Percentiles rank a stretch among this genome's conserved stretches.
Conservation (phyloP, 37 sponge, comb jelly and placozoan genomes). For the Lycopodina hypogea region DNA sequence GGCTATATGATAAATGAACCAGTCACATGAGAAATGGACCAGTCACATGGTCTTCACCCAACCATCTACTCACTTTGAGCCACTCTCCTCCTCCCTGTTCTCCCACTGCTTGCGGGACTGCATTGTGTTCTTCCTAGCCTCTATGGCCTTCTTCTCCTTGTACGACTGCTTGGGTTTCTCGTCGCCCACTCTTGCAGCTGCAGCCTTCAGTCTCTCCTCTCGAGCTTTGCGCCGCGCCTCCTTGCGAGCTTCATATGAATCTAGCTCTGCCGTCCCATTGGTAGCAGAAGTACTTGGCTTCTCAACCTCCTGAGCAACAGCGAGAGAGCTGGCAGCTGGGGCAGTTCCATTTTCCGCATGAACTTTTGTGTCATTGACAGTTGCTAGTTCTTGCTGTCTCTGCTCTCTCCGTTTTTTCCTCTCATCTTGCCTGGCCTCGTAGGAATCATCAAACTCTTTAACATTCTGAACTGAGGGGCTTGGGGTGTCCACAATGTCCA, state of each 20-base stretch:
- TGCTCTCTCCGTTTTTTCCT: conserved; percentile 43
- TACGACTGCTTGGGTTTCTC: conserved; percentile 41
- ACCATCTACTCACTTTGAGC: conserved; percentile 43
- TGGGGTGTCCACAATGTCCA: conserved; percentile 6
- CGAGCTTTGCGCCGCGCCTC: conserved; percentile 71
- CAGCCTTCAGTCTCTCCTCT: conserved; percentile 66
- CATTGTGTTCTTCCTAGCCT: conserved; percentile 36
- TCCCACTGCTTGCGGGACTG: conserved; percentile 49
- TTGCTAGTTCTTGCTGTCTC: conserved; percentile 28
- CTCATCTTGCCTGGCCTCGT: conserved; percentile 56
- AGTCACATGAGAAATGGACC: too few species aligned
- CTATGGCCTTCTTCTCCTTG: conserved; percentile 43
- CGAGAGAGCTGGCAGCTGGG: not conserved
- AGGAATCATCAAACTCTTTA: conserved; percentile 35
- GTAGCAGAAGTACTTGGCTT: not conserved
- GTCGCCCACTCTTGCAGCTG: conserved; percentile 25
- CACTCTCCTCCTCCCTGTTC: conserved; percentile 44
- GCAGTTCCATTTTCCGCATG: conserved; percentile 14
- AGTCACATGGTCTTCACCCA: not conserved
- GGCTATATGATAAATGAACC: too few species aligned
- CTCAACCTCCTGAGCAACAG: not conserved
- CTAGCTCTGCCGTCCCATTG: conserved; percentile 11
- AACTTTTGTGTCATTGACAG: not conserved
- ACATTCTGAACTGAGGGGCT: not conserved
- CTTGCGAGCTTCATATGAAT: conserved; percentile 72